A percentile compares a stretch with the other conserved stretches of the same genome.
These are phyloP conservation scores for Onychomys arenicola DNA, from an alignment of 2,797 vertebrate genomes.

Conservation along the genomic window DNA sequence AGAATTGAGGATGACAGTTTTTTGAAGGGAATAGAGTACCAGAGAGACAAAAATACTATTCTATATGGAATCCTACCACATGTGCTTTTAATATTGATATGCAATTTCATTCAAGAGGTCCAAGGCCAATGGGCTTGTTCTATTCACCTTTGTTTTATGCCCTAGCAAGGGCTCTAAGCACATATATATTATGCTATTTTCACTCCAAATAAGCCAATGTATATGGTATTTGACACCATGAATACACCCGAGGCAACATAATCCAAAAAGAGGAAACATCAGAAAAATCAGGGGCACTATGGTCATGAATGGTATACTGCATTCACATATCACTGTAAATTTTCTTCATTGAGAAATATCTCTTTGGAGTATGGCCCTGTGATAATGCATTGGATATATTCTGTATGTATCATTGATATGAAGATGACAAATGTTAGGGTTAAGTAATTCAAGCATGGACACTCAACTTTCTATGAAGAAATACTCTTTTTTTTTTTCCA, in stretches of 20 bases:
- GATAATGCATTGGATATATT: not conserved
- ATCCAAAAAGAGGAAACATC: not conserved
- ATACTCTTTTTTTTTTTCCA: not conserved
- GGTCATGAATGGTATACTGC: not conserved
- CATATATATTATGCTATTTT: not conserved
- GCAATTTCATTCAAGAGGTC: not conserved
- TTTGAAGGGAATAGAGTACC: not conserved
- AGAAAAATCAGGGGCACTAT: not conserved
- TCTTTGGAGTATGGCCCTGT: not conserved
- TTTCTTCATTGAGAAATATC: not conserved
- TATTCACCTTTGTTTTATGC: not conserved
- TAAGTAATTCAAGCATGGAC: not conserved
- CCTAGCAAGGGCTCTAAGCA: not conserved
- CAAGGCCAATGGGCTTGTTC: not conserved
- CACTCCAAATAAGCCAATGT: not conserved
- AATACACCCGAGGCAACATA: not conserved
- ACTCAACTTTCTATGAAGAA: not conserved
- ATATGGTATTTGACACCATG: not conserved
- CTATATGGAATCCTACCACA: not conserved
- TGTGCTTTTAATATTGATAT: not conserved
- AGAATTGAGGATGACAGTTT: not conserved
- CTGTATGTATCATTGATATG: not conserved
- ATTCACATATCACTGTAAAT: not conserved
- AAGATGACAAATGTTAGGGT: not conserved
- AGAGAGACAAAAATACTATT: not conserved